Percentiles rank a stretch among this genome's conserved stretches.
Conservation (phyloP, 2,888 invertebrate species). For the Thymelicus acteon region DNA sequence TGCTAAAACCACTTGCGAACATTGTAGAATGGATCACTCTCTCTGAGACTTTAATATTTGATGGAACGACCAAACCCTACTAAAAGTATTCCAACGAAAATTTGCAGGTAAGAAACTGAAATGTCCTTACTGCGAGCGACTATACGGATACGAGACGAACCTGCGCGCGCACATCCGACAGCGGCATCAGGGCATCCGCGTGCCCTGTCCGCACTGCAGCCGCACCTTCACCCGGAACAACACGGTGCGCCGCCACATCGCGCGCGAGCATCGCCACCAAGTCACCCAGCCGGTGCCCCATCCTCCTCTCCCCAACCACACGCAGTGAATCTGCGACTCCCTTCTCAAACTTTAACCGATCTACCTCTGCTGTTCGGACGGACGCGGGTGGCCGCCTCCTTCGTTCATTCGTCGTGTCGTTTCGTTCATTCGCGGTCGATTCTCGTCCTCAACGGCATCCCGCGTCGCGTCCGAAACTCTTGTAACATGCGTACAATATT, state of each 20-base stretch:
- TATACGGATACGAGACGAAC: conserved; percentile 97
- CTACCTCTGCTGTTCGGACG: conserved; percentile 71
- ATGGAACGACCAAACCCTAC: background rate
- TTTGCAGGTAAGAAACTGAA: conserved; percentile 94
- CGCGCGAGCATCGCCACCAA: conserved; percentile 94
- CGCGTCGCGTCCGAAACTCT: conserved; percentile 47
- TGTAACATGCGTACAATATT: conserved; percentile 72
- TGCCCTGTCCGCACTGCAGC: conserved; percentile 95
- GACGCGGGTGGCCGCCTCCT: conserved; percentile 52
- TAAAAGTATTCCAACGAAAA: background rate
- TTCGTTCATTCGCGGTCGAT: conserved; percentile 22
- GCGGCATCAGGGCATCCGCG: conserved; percentile 95
- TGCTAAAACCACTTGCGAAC: too few species aligned
- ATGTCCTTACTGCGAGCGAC: conserved; percentile 96
- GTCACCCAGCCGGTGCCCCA: conserved; percentile 87
- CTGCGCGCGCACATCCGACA: conserved; percentile 95
- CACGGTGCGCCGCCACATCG: conserved; percentile 95
- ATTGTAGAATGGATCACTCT: too few species aligned
- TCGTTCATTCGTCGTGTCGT: conserved; percentile 36
- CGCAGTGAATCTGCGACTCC: conserved; percentile 77
- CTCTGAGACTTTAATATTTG: too few species aligned
- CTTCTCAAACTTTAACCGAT: conserved; percentile 61
- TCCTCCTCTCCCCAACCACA: conserved; percentile 86
- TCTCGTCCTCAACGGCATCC: conserved; percentile 17
- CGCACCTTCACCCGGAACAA: conserved; percentile 97